Base-by-base conservation (phyloP, 2,797 vertebrate genomes). In the Amphiprion clarkii region DNA sequence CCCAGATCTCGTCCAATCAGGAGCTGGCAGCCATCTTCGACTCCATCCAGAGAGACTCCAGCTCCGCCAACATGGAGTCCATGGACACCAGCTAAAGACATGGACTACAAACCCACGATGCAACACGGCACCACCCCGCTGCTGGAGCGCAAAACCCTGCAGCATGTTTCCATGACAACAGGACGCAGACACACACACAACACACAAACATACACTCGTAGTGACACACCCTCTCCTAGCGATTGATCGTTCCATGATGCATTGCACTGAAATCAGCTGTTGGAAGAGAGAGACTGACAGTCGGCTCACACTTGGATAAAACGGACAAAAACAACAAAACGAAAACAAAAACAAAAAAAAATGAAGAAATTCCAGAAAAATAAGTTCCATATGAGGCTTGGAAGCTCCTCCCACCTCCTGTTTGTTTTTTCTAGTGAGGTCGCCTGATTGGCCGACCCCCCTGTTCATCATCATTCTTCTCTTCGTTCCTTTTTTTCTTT, bases 1-100 rank as follows among this genome's bases (percentile, higher is more conserved):
- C 98, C 61, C 98, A 99, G 93, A 99, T 99, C 95, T 98, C 97
- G 82, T 99, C 98, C 93, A 99, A 99, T 91, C 97, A 97, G 76
- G 97, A 99, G 96, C 93, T 99, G 92, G 97, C 98, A n/a, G 96
- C 98, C 92, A 99, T 99, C 93, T 99, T 99, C 78, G 98, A 99
- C 93, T 98, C 97, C 92, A 99, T 99, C 95, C 98, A 99, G 92
- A 97, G 98, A 94, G 98, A 99, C 96, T 98, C 98, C 74, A 97
- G 96, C 84, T 98, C 97, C 27, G 96, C 97, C 92, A 99, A 97
- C 93, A 96, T 99, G 96, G 98, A 99, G 94, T 99, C 97, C 89
- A 99, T 99, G 98, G 98, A 99, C 96, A 99, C 98, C 94, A 99
- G 97, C 93, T 99, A 93, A 56, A 88, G 36, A 11, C 93, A 84